A percentile compares a stretch with the other conserved stretches of the same genome.
Evolutionary conservation across 2,113 vertebrate genomes (phyloP).

Genomic region (Eupsittula cactorum): DNA sequence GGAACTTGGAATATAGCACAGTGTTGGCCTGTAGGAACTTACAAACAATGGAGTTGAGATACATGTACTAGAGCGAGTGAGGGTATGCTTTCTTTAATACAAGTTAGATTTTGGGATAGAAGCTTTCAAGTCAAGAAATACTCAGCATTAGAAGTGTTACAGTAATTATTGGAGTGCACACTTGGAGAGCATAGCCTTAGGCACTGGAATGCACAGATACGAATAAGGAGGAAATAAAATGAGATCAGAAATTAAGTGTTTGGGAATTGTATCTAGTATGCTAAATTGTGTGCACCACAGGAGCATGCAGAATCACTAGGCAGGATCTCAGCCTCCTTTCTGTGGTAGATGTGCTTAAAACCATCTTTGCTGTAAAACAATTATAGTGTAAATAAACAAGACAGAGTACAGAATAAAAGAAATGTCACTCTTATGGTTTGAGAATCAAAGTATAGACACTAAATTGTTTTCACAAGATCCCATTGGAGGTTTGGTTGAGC

Average conservation of each 20-base stretch:
- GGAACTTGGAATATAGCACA: not conserved
- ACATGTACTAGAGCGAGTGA: fast-evolving
- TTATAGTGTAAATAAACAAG: not conserved
- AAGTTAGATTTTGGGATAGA: not conserved
- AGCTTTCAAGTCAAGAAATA: not conserved
- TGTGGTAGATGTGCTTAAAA: not conserved
- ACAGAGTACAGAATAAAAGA: not conserved
- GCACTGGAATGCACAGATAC: not conserved
- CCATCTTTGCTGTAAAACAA: not conserved
- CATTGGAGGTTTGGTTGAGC: not conserved
- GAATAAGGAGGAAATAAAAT: not conserved
- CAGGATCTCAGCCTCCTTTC: not conserved
- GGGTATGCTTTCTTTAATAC: not conserved
- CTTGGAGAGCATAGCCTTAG: not conserved
- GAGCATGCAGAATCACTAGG: not conserved
- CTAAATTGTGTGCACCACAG: not conserved
- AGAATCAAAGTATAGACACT: not conserved
- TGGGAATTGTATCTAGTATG: not conserved
- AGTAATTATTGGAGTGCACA: not conserved
- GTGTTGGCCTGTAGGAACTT: not conserved
- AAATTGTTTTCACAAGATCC: not conserved
- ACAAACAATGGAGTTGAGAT: not conserved
- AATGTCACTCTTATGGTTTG: not conserved
- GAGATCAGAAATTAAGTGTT: not conserved
- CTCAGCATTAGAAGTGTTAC: not conserved